Percentiles rank a stretch among this genome's conserved stretches.
Evolutionary conservation across 2,113 vertebrate species (phyloP).

Genomic region (Hypanus sabinus): DNA sequence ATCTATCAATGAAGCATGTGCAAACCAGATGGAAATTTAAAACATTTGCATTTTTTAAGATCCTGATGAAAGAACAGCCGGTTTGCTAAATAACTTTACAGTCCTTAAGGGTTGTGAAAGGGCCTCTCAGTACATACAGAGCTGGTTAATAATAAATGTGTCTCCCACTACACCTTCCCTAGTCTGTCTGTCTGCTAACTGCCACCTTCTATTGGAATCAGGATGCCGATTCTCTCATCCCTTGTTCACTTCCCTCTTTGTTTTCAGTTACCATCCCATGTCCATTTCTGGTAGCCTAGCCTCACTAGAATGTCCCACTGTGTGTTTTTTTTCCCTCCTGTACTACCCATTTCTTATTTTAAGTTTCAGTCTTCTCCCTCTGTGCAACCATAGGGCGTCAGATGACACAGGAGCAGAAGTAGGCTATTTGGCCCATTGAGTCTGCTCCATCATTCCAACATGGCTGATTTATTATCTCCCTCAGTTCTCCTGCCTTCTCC

Average conservation of each 20-base stretch:
- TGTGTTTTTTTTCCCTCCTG: neutral
- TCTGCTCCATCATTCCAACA: too few relatives aligned
- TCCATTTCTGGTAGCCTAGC: neutral
- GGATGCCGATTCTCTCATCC: neutral
- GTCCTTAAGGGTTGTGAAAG: neutral
- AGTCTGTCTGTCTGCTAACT: neutral
- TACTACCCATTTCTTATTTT: neutral
- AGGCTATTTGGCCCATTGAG: too few relatives aligned
- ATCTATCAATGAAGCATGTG: slow-evolving; percentile 6
- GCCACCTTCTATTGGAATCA: neutral
- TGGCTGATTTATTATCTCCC: too few relatives aligned
- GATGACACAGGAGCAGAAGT: too few relatives aligned
- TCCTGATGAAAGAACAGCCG: neutral
- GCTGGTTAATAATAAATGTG: neutral
- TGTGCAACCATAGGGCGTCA: neutral
- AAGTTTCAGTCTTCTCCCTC: neutral
- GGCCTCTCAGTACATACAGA: neutral
- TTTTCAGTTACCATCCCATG: neutral
- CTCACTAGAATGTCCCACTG: neutral
- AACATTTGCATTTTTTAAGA: neutral
- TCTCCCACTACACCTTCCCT: neutral
- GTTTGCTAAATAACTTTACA: neutral
- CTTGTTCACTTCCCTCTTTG: neutral
- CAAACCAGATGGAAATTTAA: slow-evolving; percentile 12
- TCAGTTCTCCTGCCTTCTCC: too few relatives aligned